A percentile compares a stretch with the other conserved stretches of the same genome.
Evolutionary conservation across 2,113 vertebrate species (phyloP).

Genomic region (Chelonoidis abingdonii): DNA sequence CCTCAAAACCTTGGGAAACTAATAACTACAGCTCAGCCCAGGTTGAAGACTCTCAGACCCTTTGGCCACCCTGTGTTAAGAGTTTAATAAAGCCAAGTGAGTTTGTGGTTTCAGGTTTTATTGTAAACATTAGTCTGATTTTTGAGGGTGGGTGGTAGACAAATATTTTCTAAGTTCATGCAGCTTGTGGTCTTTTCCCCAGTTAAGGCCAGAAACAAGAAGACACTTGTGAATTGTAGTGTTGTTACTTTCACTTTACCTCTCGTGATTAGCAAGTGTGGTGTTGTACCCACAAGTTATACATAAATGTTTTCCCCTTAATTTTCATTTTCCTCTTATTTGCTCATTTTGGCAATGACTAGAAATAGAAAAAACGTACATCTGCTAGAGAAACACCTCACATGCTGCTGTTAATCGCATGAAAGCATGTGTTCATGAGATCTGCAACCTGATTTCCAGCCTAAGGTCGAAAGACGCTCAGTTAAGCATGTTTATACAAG

Average conservation of each 20-base stretch:
- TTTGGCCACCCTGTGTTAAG: background rate
- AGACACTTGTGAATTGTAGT: background rate
- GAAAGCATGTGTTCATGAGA: background rate
- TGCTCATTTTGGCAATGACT: background rate
- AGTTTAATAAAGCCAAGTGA: background rate
- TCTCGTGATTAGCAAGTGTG: background rate
- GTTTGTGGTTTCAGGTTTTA: background rate
- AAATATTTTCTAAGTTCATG: background rate
- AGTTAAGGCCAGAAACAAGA: background rate
- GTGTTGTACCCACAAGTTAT: background rate
- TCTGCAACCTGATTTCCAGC: background rate
- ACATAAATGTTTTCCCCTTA: background rate
- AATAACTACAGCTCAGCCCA: background rate
- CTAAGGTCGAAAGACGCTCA: background rate
- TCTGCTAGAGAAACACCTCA: too few species aligned
- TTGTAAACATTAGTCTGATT: background rate
- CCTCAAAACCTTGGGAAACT: background rate
- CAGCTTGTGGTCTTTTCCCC: rapidly evolving
- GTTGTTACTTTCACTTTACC: background rate
- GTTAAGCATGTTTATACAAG: too few species aligned
- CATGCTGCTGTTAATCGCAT: too few species aligned
- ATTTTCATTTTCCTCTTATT: background rate
- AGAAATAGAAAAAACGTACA: background rate
- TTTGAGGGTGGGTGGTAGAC: background rate
- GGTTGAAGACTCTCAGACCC: background rate